Evolutionary conservation across 1,140 invertebrate species (phyloP).

Genomic region (Melipona quadrifasciata): DNA sequence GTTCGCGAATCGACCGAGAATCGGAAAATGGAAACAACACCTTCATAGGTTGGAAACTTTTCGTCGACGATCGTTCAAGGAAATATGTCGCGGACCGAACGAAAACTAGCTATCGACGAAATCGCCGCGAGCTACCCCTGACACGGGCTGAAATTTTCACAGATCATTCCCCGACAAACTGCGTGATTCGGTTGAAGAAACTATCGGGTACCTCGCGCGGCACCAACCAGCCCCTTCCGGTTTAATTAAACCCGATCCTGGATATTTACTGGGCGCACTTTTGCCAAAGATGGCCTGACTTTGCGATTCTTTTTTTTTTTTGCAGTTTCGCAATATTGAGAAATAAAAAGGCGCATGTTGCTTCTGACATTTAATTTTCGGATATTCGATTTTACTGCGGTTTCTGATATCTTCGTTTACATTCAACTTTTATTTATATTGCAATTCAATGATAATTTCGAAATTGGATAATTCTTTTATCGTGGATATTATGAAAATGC

Average conservation of each 20-base stretch:
- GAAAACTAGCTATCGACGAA: slow-evolving; percentile 16
- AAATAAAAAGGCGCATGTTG: background rate
- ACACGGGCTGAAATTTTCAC: slow-evolving; percentile 37
- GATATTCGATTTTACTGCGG: too few species aligned
- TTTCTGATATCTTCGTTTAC: too few species aligned
- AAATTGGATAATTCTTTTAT: background rate
- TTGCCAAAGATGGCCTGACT: slow-evolving; percentile 17
- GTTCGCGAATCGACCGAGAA: slow-evolving; percentile 7
- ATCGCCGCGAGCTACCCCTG: slow-evolving; percentile 5
- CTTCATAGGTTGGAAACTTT: background rate
- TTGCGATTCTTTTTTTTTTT: background rate
- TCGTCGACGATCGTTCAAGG: background rate
- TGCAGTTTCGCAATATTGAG: background rate
- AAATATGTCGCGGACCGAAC: background rate
- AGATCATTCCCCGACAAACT: slow-evolving; percentile 52
- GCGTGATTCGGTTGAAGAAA: slow-evolving; percentile 60
- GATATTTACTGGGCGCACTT: slow-evolving; percentile 34
- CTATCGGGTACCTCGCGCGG: slow-evolving; percentile 41
- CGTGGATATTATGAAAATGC: too few species aligned
- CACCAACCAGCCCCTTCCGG: slow-evolving; percentile 6
- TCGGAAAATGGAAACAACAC: slow-evolving; percentile 6
- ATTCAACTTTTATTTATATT: too few species aligned
- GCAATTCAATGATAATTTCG: too few species aligned
- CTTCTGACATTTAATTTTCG: too few species aligned
- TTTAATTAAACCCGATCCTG: slow-evolving; percentile 61